phyloP scores from a whole-genome alignment of 2,888 invertebrate genomes.

The Napeogenes sylphis region DNA sequence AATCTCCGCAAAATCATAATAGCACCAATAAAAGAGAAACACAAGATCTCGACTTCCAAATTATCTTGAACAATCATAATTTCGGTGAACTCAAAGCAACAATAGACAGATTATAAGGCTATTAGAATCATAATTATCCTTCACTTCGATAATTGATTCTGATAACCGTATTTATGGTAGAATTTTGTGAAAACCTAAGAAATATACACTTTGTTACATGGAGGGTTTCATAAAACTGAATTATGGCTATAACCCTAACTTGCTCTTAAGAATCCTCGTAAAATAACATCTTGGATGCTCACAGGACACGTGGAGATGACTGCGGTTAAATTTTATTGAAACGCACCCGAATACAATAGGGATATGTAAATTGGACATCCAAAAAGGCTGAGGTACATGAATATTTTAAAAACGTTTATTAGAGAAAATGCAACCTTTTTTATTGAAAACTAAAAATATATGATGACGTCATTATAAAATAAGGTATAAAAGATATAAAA shows the following conservation, averaged over 20 bases:
- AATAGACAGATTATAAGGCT: slow-evolving; percentile 47
- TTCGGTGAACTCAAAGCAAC: slow-evolving; percentile 35
- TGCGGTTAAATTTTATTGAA: slow-evolving; percentile 74
- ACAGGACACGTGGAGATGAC: slow-evolving; percentile 64
- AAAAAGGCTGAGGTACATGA: slow-evolving; percentile 17
- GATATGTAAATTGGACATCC: slow-evolving; percentile 59
- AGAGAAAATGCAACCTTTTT: not conserved
- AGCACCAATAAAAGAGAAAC: slow-evolving; percentile 4
- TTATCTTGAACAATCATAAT: slow-evolving; percentile 30
- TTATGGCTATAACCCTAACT: slow-evolving; percentile 73
- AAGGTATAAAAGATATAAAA: not conserved
- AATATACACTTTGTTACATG: slow-evolving; percentile 71
- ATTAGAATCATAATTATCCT: slow-evolving; percentile 35
- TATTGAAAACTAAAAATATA: not conserved
- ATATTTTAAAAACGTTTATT: slow-evolving; percentile 6
- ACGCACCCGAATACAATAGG: slow-evolving; percentile 62
- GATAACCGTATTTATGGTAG: slow-evolving; percentile 40
- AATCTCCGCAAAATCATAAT: not conserved
- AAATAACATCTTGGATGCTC: slow-evolving; percentile 69
- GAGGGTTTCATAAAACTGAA: slow-evolving; percentile 75
- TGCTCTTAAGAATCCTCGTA: slow-evolving; percentile 68
- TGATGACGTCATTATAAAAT: not conserved
- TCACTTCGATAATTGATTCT: slow-evolving; percentile 25
- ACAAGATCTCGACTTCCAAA: slow-evolving; percentile 19
- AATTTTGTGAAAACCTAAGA: slow-evolving; percentile 64